Conservation (phyloP, 2,888 invertebrate genomes). For the Rambutsinella grinnellia region DNA sequence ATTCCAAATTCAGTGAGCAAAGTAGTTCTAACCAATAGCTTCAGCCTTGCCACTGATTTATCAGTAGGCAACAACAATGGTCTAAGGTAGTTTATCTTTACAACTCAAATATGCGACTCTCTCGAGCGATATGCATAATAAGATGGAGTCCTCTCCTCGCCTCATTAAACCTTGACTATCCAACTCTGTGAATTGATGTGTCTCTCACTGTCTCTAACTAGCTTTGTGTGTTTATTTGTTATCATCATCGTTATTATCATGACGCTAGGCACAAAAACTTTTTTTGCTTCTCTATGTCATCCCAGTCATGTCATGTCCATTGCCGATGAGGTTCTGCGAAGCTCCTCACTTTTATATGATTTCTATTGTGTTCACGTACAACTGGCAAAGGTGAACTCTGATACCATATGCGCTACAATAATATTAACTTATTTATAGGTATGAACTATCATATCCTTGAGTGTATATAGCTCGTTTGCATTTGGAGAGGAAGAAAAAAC, state of each 20-base stretch:
- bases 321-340: not conserved
- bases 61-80: not conserved
- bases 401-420: not conserved
- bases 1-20: no score
- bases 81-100: not conserved
- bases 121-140: conserved; percentile 45
- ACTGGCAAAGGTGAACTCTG: not conserved
- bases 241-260: conserved; percentile 36
- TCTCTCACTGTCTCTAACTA: conserved; percentile 28
- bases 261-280: conserved; percentile 33
- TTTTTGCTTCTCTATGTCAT: conserved; percentile 10
- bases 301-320: not conserved
- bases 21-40: no score
- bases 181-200: conserved; percentile 46
- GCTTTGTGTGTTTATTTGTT: conserved; percentile 12
- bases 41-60: not conserved
- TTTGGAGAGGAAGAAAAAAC: not conserved
- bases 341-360: not conserved
- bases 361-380: conserved; percentile 1
- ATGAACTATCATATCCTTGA: conserved; percentile 36
- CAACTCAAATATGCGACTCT: not conserved
- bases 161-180: conserved; percentile 56
- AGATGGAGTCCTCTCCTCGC: conserved; percentile 50
- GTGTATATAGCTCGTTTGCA: not conserved
- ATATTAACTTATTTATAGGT: conserved; percentile 40